phyloP scores from a whole-genome alignment of 2,888 invertebrate species.

The Griposia aprilina region DNA sequence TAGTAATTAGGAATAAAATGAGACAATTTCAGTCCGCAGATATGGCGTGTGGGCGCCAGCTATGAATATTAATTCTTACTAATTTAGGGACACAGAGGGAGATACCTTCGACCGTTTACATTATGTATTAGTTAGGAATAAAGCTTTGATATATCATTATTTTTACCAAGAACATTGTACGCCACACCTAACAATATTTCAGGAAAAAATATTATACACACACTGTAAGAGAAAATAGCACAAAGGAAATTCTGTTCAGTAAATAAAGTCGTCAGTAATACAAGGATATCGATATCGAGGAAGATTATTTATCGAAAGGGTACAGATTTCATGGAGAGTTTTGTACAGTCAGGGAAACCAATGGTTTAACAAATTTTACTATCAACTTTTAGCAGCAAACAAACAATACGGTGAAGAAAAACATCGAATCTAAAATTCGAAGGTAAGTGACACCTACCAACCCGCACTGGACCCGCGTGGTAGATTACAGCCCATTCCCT shows the following conservation, averaged over 20 bases:
- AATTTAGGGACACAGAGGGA: conserved; percentile 22
- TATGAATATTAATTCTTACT: conserved; percentile 63
- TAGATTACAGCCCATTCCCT: no score
- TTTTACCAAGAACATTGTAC: conserved; percentile 19
- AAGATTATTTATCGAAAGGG: no score
- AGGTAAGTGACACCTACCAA: no score
- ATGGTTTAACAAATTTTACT: background rate
- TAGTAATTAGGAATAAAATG: conserved; percentile 65
- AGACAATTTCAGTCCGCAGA: conserved; percentile 51
- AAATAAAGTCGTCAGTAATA: background rate
- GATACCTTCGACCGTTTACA: conserved; percentile 32
- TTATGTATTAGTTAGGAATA: conserved; percentile 24
- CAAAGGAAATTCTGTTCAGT: background rate
- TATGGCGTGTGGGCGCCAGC: conserved; percentile 46
- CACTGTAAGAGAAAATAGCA: background rate
- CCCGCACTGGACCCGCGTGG: no score
- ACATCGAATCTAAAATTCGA: no score
- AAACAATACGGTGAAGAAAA: no score
- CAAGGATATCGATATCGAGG: background rate
- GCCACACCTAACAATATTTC: background rate
- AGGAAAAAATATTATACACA: background rate
- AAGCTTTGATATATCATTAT: background rate
- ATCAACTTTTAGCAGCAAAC: no score
- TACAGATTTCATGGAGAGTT: background rate
- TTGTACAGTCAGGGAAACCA: background rate